These are phyloP conservation scores for Mastomys natalensis DNA, from an alignment of 2,113 vertebrate species.

Conservation along the genomic window DNA sequence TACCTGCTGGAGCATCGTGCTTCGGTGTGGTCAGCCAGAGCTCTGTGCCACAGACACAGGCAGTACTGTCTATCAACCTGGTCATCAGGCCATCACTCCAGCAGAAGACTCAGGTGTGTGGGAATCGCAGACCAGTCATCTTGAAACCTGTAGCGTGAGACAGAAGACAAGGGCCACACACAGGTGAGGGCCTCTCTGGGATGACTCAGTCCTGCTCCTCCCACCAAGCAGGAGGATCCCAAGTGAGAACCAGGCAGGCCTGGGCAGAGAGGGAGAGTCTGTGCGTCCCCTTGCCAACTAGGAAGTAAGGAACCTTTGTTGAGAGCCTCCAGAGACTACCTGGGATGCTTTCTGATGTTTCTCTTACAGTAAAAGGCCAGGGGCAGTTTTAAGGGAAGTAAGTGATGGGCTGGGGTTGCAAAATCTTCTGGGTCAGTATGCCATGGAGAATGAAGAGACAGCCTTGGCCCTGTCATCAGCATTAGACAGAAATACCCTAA, in stretches of 20 bases:
- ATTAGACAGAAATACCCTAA: background rate
- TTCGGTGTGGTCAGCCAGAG: slow-evolving; percentile 55
- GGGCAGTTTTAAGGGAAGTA: slow-evolving; percentile 30
- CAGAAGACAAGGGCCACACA: slow-evolving; percentile 50
- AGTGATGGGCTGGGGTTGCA: background rate
- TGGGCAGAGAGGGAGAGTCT: slow-evolving; percentile 52
- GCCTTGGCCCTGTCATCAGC: background rate
- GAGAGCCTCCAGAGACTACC: slow-evolving; percentile 12
- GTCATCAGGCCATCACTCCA: slow-evolving; percentile 34
- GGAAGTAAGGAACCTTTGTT: slow-evolving; percentile 35
- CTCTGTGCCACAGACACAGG: slow-evolving; percentile 5
- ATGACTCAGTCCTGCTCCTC: slow-evolving; percentile 61
- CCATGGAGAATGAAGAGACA: background rate
- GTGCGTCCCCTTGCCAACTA: slow-evolving; percentile 33
- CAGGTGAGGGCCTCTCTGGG: slow-evolving; percentile 30
- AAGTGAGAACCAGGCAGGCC: slow-evolving; percentile 33
- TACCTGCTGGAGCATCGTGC: slow-evolving; percentile 80
- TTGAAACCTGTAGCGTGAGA: slow-evolving; percentile 37
- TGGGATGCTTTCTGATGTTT: background rate
- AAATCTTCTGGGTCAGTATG: slow-evolving; percentile 17
- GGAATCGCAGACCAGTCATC: slow-evolving; percentile 19
- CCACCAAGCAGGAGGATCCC: slow-evolving; percentile 2
- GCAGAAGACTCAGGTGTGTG: slow-evolving; percentile 37
- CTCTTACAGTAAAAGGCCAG: background rate
- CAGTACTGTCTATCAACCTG: slow-evolving; percentile 27